Evolutionary conservation across 2,113 vertebrate species (phyloP), one percentile per base, ranked within the genome.

Genomic region (Empidonax traillii): DNA sequence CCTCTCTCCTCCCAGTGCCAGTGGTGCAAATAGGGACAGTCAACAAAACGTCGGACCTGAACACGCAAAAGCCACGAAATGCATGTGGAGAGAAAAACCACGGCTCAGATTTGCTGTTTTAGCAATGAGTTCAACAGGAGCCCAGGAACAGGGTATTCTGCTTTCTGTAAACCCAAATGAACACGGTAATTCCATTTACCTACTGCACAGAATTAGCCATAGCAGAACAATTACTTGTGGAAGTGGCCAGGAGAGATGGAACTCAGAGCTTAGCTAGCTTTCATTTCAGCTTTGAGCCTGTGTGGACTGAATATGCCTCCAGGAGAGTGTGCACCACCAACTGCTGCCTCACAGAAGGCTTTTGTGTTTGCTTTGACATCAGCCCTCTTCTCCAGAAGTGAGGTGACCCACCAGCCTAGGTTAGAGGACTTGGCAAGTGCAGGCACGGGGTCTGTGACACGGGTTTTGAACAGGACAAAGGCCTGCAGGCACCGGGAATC

Each of bases 21-120:
- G 33, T 9, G 47, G 4, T 53, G n/a, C 67, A 80, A 39, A 91
- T 43, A 75, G 33, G 44, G 10, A 80, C 19, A 8, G 12, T 39
- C 39, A 55, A 43, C 47, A 65, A 43, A 72, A 82, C 4, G 37
- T 75, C 90, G 82, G 90, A 94, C 73, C 93, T 85, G 67, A 84
- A 90, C 53, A 49, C 4, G 15, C 92, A 92, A 92, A 91, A 94
- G 90, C 92, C 94, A 94, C 96, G 47, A 96, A 95, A 66, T 35
- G 62, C 3, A 58, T 3, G 37, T 21, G 55, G 44, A 78, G 75
- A 15, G 47, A 66, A 52, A 55, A 22, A 15, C 0, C 35, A 43
- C 1, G 30, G 59, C 55, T 91, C 47, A 39, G n/a, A 49, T 61
- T 31, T 55, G 83, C 73, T 55, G 1, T 23, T 71, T 47, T 24